A percentile compares a stretch with the other conserved stretches of the same genome.
These are phyloP conservation scores for Microtus oregoni DNA, from an alignment of 2,113 vertebrate species.

Conservation along the genomic window DNA sequence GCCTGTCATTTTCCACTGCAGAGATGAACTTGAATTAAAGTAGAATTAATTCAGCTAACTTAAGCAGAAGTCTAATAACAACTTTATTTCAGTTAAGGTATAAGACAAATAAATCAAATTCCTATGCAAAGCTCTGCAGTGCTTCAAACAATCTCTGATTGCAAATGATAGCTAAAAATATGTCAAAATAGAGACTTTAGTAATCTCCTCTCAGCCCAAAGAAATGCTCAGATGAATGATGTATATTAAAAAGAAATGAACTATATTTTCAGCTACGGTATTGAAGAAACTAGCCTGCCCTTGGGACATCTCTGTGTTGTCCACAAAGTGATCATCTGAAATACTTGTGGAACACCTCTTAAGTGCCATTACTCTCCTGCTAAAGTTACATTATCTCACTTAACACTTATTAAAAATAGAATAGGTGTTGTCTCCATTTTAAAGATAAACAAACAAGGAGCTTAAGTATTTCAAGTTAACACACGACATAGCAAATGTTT, in stretches of 20 bases:
- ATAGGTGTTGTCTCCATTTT: neutral
- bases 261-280: constrained; percentile 25
- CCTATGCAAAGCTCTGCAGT: constrained; percentile 58
- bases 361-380: neutral
- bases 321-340: neutral
- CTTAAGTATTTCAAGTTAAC: neutral
- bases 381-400: neutral
- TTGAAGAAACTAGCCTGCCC: neutral
- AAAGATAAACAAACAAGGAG: neutral
- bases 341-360: neutral
- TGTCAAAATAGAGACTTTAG: constrained; percentile 66
- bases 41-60: constrained; percentile 69
- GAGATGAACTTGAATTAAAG: constrained; percentile 73
- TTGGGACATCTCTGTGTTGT: neutral
- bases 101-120: constrained; percentile 77
- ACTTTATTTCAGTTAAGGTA: constrained; percentile 76
- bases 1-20: constrained; percentile 71
- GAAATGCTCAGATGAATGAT: constrained; percentile 28
- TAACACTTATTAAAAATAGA: neutral
- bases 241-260: constrained; percentile 56
- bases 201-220: constrained; percentile 53
- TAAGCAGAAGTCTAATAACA: constrained; percentile 73
- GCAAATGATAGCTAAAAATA: constrained; percentile 72
- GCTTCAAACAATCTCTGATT: constrained; percentile 68
- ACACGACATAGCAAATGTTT: neutral